phyloP scores from a whole-genome alignment of 2,888 invertebrate genomes.

The Blera fallax region DNA sequence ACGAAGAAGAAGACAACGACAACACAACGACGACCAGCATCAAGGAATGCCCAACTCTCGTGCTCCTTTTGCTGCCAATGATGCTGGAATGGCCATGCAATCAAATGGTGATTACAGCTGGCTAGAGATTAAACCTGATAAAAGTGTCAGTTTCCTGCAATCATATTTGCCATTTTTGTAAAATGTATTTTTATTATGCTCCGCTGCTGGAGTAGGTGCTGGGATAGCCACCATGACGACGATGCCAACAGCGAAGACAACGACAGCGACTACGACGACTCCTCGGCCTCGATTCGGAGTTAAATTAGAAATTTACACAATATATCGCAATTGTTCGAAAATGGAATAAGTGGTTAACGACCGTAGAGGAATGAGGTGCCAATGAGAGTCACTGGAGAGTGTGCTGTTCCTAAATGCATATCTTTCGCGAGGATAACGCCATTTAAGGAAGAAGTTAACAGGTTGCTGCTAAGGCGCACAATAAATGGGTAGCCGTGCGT shows the following conservation, averaged over 20 bases:
- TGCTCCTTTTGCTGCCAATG: slow-evolving; percentile 50
- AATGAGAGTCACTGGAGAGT: slow-evolving; percentile 48
- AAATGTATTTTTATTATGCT: slow-evolving; percentile 69
- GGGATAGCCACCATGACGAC: neutral
- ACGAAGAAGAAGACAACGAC: slow-evolving; percentile 7
- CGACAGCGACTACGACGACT: neutral
- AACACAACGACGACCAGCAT: slow-evolving; percentile 9
- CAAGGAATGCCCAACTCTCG: slow-evolving; percentile 60
- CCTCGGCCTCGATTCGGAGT: slow-evolving; percentile 20
- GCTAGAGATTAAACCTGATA: slow-evolving; percentile 69
- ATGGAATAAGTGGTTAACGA: slow-evolving; percentile 78
- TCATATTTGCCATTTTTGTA: slow-evolving; percentile 73
- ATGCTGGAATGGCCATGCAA: slow-evolving; percentile 67
- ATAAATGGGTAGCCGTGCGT: slow-evolving; percentile 3
- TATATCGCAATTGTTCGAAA: slow-evolving; percentile 75
- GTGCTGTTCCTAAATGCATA: slow-evolving; percentile 63
- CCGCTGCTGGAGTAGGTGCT: slow-evolving; percentile 30
- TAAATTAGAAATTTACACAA: slow-evolving; percentile 73
- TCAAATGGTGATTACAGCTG: slow-evolving; percentile 72
- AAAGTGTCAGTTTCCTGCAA: slow-evolving; percentile 73
- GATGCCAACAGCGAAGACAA: neutral
- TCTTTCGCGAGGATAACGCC: slow-evolving; percentile 66
- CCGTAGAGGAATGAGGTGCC: slow-evolving; percentile 67
- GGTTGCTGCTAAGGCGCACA: slow-evolving; percentile 36
- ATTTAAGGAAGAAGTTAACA: slow-evolving; percentile 63